A percentile compares a stretch with the other conserved stretches of the same genome.
Conservation (phyloP, 2,113 vertebrate genomes). For the Amphiprion ocellaris region DNA sequence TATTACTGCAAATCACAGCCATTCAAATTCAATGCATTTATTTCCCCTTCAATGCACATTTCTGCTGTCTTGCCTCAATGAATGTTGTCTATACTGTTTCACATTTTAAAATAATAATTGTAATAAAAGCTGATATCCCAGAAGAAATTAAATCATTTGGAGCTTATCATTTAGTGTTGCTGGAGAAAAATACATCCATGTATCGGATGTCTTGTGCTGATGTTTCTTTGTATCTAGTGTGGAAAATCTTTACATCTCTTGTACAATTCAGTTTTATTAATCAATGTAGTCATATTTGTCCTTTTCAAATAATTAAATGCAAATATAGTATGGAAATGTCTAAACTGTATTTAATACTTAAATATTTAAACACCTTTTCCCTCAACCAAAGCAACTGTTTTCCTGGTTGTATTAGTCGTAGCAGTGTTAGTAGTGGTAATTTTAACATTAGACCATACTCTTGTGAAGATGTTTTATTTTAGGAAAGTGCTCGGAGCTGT, state of each 20-base stretch:
- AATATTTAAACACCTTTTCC: no score
- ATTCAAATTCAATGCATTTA: constrained; percentile 71
- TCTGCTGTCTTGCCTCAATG: constrained; percentile 56
- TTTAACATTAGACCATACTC: no score
- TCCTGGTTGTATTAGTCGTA: no score
- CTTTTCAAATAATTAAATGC: constrained; percentile 14
- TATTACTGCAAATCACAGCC: constrained; percentile 82
- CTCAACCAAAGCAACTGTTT: background rate
- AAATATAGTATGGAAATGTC: constrained; percentile 2
- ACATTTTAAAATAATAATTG: constrained; percentile 76
- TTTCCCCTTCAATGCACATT: constrained; percentile 64
- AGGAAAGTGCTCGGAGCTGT: background rate
- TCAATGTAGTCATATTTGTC: constrained; percentile 12
- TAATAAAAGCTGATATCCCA: constrained; percentile 72
- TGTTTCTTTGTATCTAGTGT: constrained; percentile 2
- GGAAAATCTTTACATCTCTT: background rate
- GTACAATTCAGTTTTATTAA: constrained; percentile 13
- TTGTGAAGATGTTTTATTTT: no score
- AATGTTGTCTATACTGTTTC: constrained; percentile 61
- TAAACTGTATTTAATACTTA: no score
- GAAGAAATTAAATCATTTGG: constrained; percentile 64
- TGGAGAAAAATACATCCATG: constrained; percentile 21
- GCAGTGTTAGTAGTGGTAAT: no score
- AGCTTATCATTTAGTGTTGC: constrained; percentile 38
- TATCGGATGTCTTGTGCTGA: constrained; percentile 34